These are phyloP conservation scores for Megaceryle maxima DNA, from an alignment of 2,113 vertebrate species.

Conservation along the genomic window DNA sequence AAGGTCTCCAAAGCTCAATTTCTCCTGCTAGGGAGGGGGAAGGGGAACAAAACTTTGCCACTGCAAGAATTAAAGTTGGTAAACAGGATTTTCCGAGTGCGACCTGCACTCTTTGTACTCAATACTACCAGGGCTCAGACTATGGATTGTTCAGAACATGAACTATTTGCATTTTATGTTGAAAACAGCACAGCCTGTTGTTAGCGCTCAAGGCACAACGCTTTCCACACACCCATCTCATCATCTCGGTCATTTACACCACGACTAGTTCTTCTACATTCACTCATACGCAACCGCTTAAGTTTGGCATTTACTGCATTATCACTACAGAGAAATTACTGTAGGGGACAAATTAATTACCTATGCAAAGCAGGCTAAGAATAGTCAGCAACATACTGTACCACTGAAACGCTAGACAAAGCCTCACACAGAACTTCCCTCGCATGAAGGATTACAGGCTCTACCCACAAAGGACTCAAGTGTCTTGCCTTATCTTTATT, in stretches of 20 bases:
- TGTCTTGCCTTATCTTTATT: conserved; percentile 36
- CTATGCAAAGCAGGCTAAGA: conserved; percentile 56
- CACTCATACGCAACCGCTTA: neutral
- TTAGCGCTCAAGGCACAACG: fast-evolving
- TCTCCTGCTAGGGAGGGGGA: neutral
- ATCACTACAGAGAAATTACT: conserved; percentile 23
- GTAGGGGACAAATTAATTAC: conserved; percentile 63
- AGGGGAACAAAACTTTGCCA: neutral
- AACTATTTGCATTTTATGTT: neutral
- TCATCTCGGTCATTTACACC: neutral
- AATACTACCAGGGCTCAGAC: neutral
- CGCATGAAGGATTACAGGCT: conserved; percentile 22
- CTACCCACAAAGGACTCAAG: conserved; percentile 46
- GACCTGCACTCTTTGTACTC: neutral
- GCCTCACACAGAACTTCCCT: conserved; percentile 36
- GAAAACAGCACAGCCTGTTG: neutral
- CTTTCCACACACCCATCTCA: neutral
- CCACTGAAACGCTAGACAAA: conserved; percentile 37
- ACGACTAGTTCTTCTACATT: neutral
- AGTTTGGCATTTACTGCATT: neutral
- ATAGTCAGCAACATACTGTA: conserved; percentile 34
- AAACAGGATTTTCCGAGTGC: neutral
- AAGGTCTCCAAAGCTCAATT: conserved; percentile 26
- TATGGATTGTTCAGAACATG: neutral
- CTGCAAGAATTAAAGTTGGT: neutral